A percentile compares a stretch with the other conserved stretches of the same genome.
These are phyloP conservation scores for Macrophya annulata DNA, from an alignment of 2,888 invertebrate species.

Conservation along the genomic window DNA sequence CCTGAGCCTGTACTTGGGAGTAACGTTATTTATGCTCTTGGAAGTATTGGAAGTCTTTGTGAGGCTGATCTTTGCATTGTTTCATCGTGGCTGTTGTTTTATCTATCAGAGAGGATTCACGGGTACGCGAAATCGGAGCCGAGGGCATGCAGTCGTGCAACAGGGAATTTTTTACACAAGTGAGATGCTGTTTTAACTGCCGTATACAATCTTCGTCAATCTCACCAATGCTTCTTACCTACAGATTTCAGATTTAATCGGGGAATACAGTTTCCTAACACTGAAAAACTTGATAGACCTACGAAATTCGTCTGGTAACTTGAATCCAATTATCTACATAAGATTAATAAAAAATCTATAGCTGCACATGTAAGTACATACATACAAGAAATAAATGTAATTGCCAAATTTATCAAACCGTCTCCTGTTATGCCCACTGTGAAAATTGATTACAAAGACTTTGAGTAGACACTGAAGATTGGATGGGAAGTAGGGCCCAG, in stretches of 20 bases:
- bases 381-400: constrained; percentile 9
- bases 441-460: neutral
- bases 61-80: constrained; percentile 45
- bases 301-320: constrained; percentile 48
- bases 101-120: constrained; percentile 40
- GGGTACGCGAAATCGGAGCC: neutral
- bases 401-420: neutral
- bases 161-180: constrained; percentile 55
- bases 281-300: neutral
- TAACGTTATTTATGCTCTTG: constrained; percentile 61
- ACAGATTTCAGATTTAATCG: constrained; percentile 45
- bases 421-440: neutral
- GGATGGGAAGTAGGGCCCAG: neutral
- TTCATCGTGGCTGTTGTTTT: constrained; percentile 36
- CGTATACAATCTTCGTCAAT: neutral
- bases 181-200: neutral
- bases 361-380: neutral
- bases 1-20: constrained; percentile 63
- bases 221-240: neutral
- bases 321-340: neutral
- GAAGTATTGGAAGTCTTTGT: constrained; percentile 59
- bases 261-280: neutral
- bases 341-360: neutral
- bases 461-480: neutral
- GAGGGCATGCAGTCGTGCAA: neutral